These are phyloP conservation scores for Holotrichia oblita DNA, from an alignment of 1,140 invertebrate genomes.

Conservation along the genomic window DNA sequence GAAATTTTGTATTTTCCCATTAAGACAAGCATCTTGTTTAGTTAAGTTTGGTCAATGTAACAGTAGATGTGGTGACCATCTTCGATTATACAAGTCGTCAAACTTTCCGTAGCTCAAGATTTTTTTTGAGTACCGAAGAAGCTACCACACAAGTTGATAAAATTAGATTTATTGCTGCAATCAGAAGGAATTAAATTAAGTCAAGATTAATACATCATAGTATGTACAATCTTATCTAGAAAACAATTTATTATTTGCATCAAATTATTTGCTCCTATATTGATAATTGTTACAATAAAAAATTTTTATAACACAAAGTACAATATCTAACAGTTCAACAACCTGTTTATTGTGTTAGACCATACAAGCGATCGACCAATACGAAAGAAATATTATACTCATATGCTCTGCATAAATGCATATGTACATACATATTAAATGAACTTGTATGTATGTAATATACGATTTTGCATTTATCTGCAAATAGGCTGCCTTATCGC, in stretches of 20 bases:
- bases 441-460: neutral
- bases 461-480: conserved; percentile 32
- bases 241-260: conserved; percentile 16
- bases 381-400: neutral
- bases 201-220: no score
- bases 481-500: conserved; percentile 29
- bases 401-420: neutral
- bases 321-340: conserved; percentile 31
- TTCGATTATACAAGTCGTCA: no score
- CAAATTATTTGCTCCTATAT: conserved; percentile 5
- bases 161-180: no score
- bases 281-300: conserved; percentile 22
- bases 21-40: no score
- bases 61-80: no score
- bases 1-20: no score
- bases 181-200: no score
- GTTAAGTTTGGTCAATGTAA: no score
- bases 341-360: conserved; percentile 20
- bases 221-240: neutral
- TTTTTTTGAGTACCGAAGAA: no score
- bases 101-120: no score
- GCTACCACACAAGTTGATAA: no score
- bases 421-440: neutral
- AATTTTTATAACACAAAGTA: neutral
- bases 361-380: neutral